Base-by-base conservation (phyloP, 2,797 vertebrate genomes). In the Myripristis murdjan region DNA sequence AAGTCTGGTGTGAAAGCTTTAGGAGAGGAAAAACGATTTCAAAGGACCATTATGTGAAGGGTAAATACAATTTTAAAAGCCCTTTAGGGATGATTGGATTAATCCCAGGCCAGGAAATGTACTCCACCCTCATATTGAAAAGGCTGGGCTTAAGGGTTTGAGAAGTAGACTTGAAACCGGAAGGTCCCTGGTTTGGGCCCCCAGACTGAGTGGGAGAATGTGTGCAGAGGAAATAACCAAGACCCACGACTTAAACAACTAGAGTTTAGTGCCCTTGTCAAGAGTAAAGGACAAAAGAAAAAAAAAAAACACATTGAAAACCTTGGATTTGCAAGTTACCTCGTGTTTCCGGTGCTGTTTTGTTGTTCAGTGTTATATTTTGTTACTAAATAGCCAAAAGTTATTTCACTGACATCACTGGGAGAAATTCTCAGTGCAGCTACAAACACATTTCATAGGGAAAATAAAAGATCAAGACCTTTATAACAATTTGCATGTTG, bases 221-320 rank as follows among this genome's bases (percentile, higher is more conserved):
- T 44, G 26, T 31, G 9, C 24, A 26, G 23, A 20, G 49, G 62
- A 75, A 77, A 59, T 63, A 76, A 64, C 51, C 52, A 35, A 28
- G 23, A 51, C 43, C 56, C 33, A 18, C 8, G 1, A 10, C 60
- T 55, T 58, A 24, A 59, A 18, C 24, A 47, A 62, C 43, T 56
- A 41, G 33, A 52, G 35, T 46, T 77, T 37, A 60, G 10, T 43
- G 70, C 60, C 55, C 64, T 28, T 28, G 26, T 28, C 26, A 28
- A 28, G 26, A 2, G 2, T 28, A 28, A 28, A 28, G 26, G 26
- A 28, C 6, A 6, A 28, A n/a, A n/a, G n/a, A n/a, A n/a, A n/a
- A n/a, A n/a, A n/a, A n/a, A n/a, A n/a, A n/a, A n/a, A n/a, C n/a
- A n/a, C n/a, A n/a, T n/a, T n/a, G n/a, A n/a, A n/a, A n/a, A n/a